Evolutionary conservation across 2,113 vertebrate species (phyloP).

Genomic region (Australoheros scitulus): DNA sequence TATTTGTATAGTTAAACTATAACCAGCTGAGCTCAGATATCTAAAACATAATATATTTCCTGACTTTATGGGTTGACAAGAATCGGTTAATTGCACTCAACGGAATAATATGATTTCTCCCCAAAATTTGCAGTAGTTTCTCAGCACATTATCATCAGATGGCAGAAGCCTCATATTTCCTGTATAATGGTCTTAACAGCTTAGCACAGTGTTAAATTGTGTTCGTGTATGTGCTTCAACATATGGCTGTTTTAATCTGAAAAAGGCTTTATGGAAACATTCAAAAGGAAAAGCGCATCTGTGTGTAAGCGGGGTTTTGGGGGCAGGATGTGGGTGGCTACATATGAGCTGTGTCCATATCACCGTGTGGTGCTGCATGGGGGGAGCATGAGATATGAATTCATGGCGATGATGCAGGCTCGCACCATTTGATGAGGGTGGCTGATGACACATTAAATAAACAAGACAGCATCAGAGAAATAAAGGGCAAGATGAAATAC

Average conservation of each 20-base stretch:
- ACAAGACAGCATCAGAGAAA: neutral
- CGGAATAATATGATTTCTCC: neutral
- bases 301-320: neutral
- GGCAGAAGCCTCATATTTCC: constrained; percentile 19
- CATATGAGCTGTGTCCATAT: constrained; percentile 40
- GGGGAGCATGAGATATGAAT: constrained; percentile 17
- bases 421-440: neutral
- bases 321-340: constrained; percentile 11
- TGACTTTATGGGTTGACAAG: neutral
- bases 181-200: constrained; percentile 40
- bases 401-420: neutral
- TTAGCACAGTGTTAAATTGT: constrained; percentile 44
- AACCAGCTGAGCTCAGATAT: neutral
- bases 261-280: constrained; percentile 42
- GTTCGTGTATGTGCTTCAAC: constrained; percentile 19
- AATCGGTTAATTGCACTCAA: neutral
- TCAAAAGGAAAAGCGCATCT: constrained; percentile 2
- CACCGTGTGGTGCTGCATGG: constrained; percentile 23
- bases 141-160: neutral
- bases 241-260: constrained; percentile 55
- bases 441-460: neutral
- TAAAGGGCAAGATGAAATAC: neutral
- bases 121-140: neutral
- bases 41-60: neutral
- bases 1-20: neutral